Evolutionary conservation across 53 echinoderm and acorn worm species (phyloP).

Genomic region (Stichopus horrens): DNA sequence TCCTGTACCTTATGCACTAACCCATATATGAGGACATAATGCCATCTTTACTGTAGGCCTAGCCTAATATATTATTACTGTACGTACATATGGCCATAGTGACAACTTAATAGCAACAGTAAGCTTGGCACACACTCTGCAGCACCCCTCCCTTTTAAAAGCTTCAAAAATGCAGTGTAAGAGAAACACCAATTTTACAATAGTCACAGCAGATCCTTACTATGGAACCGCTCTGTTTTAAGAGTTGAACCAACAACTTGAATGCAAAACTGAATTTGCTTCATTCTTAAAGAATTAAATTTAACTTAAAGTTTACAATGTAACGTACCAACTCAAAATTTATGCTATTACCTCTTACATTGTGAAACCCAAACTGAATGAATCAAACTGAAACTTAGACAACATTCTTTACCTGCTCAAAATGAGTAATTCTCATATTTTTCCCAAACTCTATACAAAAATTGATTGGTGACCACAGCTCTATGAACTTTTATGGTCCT

Average conservation of each 20-base stretch:
- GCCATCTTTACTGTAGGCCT: too few species aligned
- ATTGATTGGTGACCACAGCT: slow-evolving; percentile 36
- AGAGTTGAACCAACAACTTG: neutral
- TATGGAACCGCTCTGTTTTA: slow-evolving; percentile 22
- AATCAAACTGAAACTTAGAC: neutral
- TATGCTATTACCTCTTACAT: neutral
- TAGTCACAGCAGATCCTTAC: neutral
- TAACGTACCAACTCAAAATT: neutral
- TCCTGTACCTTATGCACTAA: too few species aligned
- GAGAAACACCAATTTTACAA: too few species aligned
- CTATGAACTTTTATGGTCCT: too few species aligned
- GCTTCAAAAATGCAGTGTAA: too few species aligned
- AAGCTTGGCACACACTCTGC: too few species aligned
- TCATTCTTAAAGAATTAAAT: neutral
- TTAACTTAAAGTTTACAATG: neutral
- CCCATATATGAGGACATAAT: too few species aligned
- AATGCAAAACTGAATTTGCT: too few species aligned
- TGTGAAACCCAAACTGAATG: neutral
- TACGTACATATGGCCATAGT: too few species aligned
- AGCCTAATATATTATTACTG: too few species aligned
- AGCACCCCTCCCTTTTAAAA: too few species aligned
- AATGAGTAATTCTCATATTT: slow-evolving; percentile 24
- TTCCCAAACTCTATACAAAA: slow-evolving; percentile 16
- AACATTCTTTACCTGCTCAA: slow-evolving; percentile 42
- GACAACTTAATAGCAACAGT: too few species aligned